Base-by-base conservation (phyloP, 64 coral and sea anemone species). In the Cladopsammia gracilis region DNA sequence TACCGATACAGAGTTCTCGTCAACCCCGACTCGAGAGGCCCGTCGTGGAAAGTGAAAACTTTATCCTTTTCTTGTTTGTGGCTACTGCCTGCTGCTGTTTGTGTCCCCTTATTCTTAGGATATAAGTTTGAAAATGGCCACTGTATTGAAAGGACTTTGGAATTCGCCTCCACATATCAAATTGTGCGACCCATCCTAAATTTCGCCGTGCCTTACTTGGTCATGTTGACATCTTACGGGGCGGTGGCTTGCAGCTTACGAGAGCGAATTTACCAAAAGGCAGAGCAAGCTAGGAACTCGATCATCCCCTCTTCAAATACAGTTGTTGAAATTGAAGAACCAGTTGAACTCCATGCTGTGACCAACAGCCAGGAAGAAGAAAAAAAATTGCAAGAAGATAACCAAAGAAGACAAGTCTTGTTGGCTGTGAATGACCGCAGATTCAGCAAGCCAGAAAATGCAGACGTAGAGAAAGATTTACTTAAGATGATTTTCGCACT, bases 401-500 rank as follows among this genome's bases (percentile, higher is more conserved):
- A 76, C 16, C 19, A 56, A 53, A 48, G 9, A 25, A 11, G 48
- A 11, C 15, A 4, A 8, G 8, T 16, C 3, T 0, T 77, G 22
- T 3, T 25, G 0, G 49, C 57, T 1, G n/a, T 24, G 50, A 53
- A 54, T 3, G 53, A 13, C 75, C 75, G 75, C 10, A 24, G 75
- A 54, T 49, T 9, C 2, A 77, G n/a, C 7, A 56, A 7, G 20
- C 75, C 50, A 10, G 75, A 77, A 25, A 77, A 25, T 9, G 12
- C 19, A 9, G 88, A 79, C 42, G 20, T 47, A 3, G 91, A 93
- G 11, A 44, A 47, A 46, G 85, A 93, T 79, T 24, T 93, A 2
- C 46, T 93, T 20, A 86, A 61, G 47, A 93, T 93, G 91, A 87
- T 93, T 7, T 93, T 78, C n/a, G 64, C 76, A 3, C 45, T 88